phyloP scores from a whole-genome alignment of 2,888 invertebrate genomes.

The Mythimna pallens region DNA sequence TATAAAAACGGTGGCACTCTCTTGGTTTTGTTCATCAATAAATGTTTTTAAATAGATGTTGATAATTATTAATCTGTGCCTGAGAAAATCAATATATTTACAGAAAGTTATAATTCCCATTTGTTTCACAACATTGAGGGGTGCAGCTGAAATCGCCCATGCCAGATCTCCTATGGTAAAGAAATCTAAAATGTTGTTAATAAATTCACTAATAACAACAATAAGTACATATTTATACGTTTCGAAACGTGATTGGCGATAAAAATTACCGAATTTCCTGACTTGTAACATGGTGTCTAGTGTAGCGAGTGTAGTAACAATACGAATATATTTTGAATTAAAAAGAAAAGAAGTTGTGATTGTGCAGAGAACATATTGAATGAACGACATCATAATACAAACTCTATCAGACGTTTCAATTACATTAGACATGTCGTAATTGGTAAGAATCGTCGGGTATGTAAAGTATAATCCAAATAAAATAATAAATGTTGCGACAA shows the following conservation, averaged over 20 bases:
- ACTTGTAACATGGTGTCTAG: constrained; percentile 21
- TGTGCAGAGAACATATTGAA: constrained; percentile 16
- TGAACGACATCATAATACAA: constrained; percentile 13
- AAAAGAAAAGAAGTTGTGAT: constrained; percentile 8
- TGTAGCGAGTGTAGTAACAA: constrained; percentile 15
- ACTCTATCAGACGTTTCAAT: constrained; percentile 5
- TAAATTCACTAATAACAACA: constrained; percentile 9
- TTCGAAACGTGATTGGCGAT: constrained; percentile 11
- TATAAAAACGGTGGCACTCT: constrained; percentile 65
- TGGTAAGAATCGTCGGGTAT: background rate
- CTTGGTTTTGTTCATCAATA: constrained; percentile 65
- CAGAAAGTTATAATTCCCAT: constrained; percentile 18
- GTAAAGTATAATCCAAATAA: constrained; percentile 15
- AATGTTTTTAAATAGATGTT: constrained; percentile 74
- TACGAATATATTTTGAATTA: constrained; percentile 7
- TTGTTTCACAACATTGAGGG: constrained; percentile 30
- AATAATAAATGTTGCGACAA: constrained; percentile 6
- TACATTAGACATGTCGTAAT: background rate
- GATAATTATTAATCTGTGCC: constrained; percentile 57
- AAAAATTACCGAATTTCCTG: constrained; percentile 9
- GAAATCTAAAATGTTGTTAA: constrained; percentile 21
- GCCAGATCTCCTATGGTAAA: background rate
- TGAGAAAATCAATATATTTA: constrained; percentile 24
- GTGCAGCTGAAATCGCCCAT: constrained; percentile 12
- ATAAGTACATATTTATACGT: constrained; percentile 17